phyloP scores from a whole-genome alignment of 2,113 vertebrate genomes.

The Coregonus clupeaformis region DNA sequence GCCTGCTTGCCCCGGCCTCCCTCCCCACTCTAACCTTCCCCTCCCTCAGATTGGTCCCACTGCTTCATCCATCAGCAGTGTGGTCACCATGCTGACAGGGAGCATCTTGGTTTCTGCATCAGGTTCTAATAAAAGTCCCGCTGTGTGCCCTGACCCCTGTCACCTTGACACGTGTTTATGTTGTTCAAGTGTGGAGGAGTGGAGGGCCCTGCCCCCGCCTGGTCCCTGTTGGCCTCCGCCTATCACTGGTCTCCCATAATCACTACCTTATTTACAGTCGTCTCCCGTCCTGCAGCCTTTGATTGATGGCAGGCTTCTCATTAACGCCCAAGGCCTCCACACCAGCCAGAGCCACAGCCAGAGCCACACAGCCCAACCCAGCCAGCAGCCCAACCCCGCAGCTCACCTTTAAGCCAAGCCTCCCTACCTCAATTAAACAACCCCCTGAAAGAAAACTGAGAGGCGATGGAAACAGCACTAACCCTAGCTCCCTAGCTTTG shows the following conservation, averaged over 20 bases:
- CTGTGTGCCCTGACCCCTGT: conserved; percentile 46
- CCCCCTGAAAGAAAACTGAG: conserved; percentile 27
- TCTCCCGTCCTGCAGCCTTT: conserved; percentile 31
- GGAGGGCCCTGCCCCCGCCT: conserved; percentile 5
- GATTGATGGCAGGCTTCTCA: conserved; percentile 68
- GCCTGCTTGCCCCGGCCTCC: too few relatives aligned
- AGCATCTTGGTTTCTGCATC: conserved; percentile 14
- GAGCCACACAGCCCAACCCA: conserved; percentile 9
- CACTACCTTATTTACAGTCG: conserved; percentile 70
- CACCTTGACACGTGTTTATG: conserved; percentile 61
- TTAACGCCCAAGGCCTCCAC: conserved; percentile 58
- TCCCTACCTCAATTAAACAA: conserved; percentile 44
- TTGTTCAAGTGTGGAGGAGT: conserved; percentile 36
- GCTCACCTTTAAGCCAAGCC: conserved; percentile 11
- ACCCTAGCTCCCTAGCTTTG: conserved; percentile 16
- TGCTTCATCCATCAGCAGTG: conserved; percentile 5
- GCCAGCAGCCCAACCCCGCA: background rate
- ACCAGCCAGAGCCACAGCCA: conserved; percentile 13
- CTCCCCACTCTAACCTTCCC: background rate
- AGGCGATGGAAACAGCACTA: conserved; percentile 7
- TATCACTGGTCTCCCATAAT: conserved; percentile 49
- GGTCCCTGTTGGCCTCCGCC: background rate
- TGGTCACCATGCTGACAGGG: conserved; percentile 3
- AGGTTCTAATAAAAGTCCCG: conserved; percentile 20
- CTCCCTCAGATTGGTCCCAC: background rate